Conservation (phyloP, 2,797 vertebrate genomes). For the Sebastes variabilis region DNA sequence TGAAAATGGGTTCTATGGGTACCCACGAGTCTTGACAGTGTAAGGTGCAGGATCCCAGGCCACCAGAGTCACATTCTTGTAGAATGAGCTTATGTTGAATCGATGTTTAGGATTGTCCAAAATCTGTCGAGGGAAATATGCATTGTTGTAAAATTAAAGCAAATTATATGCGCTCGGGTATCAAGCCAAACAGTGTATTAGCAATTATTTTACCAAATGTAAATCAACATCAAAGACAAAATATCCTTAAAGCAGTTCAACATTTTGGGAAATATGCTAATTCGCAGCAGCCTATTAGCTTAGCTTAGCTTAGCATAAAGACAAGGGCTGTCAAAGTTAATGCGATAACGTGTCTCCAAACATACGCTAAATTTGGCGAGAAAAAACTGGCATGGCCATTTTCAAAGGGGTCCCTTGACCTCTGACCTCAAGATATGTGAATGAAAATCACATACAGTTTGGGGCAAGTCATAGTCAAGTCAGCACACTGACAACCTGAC, state of each 20-base stretch:
- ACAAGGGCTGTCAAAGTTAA: too few species aligned
- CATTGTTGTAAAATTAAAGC: not conserved
- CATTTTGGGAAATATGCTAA: not conserved
- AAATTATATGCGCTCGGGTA: not conserved
- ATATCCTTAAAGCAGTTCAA: not conserved
- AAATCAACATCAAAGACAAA: not conserved
- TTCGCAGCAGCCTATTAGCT: not conserved
- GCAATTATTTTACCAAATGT: too few species aligned
- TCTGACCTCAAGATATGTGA: too few species aligned
- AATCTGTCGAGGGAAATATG: constrained; percentile 50
- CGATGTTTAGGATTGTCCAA: constrained; percentile 90
- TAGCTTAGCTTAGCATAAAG: not conserved
- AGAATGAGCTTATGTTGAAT: constrained; percentile 92
- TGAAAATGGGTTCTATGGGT: too few species aligned
- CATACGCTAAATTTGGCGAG: rapidly evolving
- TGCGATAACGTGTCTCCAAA: too few species aligned
- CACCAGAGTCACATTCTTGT: constrained; percentile 93
- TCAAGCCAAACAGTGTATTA: not conserved
- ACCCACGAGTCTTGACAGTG: constrained; percentile 67
- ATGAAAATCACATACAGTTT: too few species aligned
- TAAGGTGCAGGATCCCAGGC: constrained; percentile 98
- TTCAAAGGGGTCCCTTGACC: too few species aligned
- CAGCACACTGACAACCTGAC: too few species aligned
- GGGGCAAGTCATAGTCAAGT: too few species aligned
- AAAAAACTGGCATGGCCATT: rapidly evolving